Conservation (phyloP, 2,888 invertebrate genomes). For the Balanococcus diminutus region DNA sequence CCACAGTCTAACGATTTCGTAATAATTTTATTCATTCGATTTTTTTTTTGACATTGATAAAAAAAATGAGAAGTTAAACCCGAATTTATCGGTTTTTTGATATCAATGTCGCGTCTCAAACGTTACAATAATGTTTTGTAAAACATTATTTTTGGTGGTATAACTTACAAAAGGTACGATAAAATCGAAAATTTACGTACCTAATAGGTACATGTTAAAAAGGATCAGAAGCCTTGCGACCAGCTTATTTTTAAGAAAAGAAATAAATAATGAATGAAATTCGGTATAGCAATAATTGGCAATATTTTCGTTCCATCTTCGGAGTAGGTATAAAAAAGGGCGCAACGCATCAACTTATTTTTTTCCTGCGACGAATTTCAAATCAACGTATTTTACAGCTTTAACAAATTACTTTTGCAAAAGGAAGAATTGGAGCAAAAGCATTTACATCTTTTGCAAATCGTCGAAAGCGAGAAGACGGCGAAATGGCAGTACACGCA, state of each 20-base stretch:
- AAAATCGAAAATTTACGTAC: not conserved
- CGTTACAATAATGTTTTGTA: no score
- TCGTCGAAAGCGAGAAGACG: constrained; percentile 89
- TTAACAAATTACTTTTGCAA: constrained; percentile 84
- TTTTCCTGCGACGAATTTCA: not conserved
- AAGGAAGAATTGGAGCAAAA: constrained; percentile 92
- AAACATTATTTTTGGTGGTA: no score
- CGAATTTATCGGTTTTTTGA: no score
- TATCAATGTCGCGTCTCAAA: no score
- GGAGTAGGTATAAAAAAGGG: no score
- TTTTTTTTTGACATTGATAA: not conserved
- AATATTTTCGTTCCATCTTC: not conserved
- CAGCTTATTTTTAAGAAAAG: not conserved
- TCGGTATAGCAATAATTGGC: not conserved
- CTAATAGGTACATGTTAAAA: not conserved
- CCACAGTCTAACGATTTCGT: not conserved
- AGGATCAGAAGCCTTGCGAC: not conserved
- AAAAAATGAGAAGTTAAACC: no score
- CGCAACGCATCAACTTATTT: not conserved
- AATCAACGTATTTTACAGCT: constrained; percentile 66
- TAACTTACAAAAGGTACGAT: not conserved
- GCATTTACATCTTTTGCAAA: constrained; percentile 84
- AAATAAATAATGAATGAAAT: not conserved
- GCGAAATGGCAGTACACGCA: constrained; percentile 93
- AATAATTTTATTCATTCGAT: not conserved